Conservation (phyloP, 2,113 vertebrate genomes). For the Hypanus sabinus region DNA sequence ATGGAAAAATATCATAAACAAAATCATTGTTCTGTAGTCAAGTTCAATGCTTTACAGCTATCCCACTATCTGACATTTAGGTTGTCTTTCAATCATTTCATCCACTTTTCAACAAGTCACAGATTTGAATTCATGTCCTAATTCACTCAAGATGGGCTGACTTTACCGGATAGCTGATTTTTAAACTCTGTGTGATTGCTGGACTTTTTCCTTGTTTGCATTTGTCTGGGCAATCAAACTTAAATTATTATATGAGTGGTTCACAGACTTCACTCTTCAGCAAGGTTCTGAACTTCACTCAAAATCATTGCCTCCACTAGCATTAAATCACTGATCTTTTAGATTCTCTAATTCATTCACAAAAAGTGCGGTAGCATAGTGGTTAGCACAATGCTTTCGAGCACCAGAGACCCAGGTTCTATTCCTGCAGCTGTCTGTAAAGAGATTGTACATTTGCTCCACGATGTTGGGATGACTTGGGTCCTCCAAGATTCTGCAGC, state of each 20-base stretch:
- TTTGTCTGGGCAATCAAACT: background rate
- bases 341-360: background rate
- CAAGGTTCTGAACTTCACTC: background rate
- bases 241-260: background rate
- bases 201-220: background rate
- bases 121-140: background rate
- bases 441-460: no score
- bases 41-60: background rate
- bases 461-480: no score
- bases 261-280: background rate
- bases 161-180: background rate
- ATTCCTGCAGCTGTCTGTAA: no score
- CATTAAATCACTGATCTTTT: background rate
- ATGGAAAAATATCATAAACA: background rate
- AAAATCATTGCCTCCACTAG: background rate
- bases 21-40: background rate
- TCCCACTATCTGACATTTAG: background rate
- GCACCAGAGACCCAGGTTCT: no score
- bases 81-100: background rate
- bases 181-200: background rate
- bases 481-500: no score
- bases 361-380: background rate
- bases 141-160: background rate
- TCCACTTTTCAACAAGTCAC: background rate
- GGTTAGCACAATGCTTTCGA: no score